Evolutionary conservation across 2,113 vertebrate species (phyloP), one percentile per base, ranked within the genome.

Genomic region (Takifugu bimaculatus): DNA sequence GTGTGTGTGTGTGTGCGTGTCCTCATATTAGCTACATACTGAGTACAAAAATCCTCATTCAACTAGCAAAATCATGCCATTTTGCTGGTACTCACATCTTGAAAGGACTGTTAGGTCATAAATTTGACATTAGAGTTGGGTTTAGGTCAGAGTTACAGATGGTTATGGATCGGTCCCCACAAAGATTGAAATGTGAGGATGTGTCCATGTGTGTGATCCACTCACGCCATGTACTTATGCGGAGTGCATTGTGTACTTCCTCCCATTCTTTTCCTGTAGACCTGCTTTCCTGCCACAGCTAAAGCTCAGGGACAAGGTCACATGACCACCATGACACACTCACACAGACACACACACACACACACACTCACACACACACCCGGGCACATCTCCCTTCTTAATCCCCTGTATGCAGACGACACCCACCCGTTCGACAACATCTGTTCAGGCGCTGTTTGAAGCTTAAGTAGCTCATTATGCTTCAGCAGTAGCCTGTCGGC

Each of bases 191-290:
- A 74, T 71, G 77, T 73, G 69, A 65, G 68, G 62, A 44, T 13
- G 57, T 66, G 62, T 66, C 74, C 63, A 55, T 57, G 43, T 48
- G 42, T 60, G 70, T 79, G 74, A 79, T 79, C 78, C 76, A 63
- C 49, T 83, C 71, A 78, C 68, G 68, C 68, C 64, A 58, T 65
- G 50, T 76, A 54, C 50, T 47, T 69, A 20, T 57, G 44, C 74
- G 72, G 78, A 74, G 72, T 62, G 78, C 27, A 65, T 81, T 76
- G 68, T 85, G 70, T 26, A 77, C 67, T 79, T 85, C 83, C 83
- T 80, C 42, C 72, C 32, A 83, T 84, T 87, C 78, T 80, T 83
- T 70, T 69, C 54, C 32, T 14, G 57, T 28, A 2, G 52, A 71
- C 79, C 56, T 63, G 57, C 72, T 76, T 83, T 78, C 59, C 74